Evolutionary conservation across 2,888 invertebrate genomes (phyloP), one percentile per base, ranked within the genome.

Genomic region (Hemithea aestivaria): DNA sequence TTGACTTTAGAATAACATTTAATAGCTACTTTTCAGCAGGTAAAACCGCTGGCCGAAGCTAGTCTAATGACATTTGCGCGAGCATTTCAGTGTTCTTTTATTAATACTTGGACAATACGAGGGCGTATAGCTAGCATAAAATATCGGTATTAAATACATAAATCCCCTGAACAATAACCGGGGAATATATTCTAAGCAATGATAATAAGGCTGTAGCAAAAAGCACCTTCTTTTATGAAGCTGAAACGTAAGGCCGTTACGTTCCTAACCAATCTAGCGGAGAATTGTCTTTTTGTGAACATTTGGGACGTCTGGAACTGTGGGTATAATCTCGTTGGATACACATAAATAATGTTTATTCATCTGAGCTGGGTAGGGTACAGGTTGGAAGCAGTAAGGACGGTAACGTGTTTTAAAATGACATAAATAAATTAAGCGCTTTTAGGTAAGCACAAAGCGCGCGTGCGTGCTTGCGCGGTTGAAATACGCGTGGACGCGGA

Each of bases 321-420:
- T 22, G 35, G 16, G 35, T 42, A 42, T 40, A 46, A 48, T 50
- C 48, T 42, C 35, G 35, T 40, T 34, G 40, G 45, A 39, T 43
- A 39, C 50, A 45, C 42, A 37, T 43, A 48, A 48, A 42, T 45
- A 43, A 47, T 41, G 39, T 39, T 42, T 45, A 36, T 45, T 44
- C 48, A 31, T 38, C 36, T 7, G 26, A 10, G 16, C 12, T 9
- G 5, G 21, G 12, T 20, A 7, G 21, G 4, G 8, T 10, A 20
- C 20, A 6, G 10, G 10, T 1, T 12, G 9, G n/a, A 2, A 10
- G 8, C 35, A 35, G 35, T 28, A 35, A 6, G 16, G 7, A 1
- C 21, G n/a, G 11, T 29, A 20, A 16, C 6, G 10, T n/a, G n/a
- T 27, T 27, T 27, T n/a, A 12, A 2, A 1, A 20, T 5, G 9